A percentile compares a stretch with the other conserved stretches of the same genome.
Conservation (phyloP, 2,113 vertebrate species). For the Phylloscopus whistleri region DNA sequence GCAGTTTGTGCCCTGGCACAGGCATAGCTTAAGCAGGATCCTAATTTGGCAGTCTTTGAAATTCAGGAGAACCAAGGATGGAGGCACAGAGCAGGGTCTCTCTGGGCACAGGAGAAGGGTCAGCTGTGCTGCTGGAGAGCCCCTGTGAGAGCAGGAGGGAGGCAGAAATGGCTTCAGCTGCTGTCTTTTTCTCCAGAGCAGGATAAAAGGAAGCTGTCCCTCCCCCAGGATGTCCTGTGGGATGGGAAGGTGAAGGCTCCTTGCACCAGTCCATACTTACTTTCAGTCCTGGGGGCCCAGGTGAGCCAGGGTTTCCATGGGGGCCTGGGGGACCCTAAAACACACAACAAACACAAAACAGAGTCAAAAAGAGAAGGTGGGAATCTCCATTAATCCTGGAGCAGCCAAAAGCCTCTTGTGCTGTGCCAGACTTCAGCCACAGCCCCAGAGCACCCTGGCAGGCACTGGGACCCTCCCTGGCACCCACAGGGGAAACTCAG, state of each 20-base stretch:
- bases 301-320: constrained; percentile 88
- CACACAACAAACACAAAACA: constrained; percentile 9
- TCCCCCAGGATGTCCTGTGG: background rate
- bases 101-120: background rate
- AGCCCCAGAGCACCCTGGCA: background rate
- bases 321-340: constrained; percentile 88
- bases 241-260: background rate
- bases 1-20: background rate
- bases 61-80: background rate
- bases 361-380: background rate
- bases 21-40: background rate
- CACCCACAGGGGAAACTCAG: accelerated
- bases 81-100: background rate
- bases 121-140: background rate
- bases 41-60: background rate
- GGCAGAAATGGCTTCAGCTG: background rate
- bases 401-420: background rate
- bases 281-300: constrained; percentile 85
- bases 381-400: accelerated
- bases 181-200: background rate
- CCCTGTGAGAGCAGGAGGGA: background rate
- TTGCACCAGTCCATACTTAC: constrained; percentile 50
- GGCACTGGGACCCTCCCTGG: background rate
- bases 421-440: background rate
- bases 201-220: background rate